Evolutionary conservation across 2,888 invertebrate species (phyloP).

Genomic region (Buathra laborator): DNA sequence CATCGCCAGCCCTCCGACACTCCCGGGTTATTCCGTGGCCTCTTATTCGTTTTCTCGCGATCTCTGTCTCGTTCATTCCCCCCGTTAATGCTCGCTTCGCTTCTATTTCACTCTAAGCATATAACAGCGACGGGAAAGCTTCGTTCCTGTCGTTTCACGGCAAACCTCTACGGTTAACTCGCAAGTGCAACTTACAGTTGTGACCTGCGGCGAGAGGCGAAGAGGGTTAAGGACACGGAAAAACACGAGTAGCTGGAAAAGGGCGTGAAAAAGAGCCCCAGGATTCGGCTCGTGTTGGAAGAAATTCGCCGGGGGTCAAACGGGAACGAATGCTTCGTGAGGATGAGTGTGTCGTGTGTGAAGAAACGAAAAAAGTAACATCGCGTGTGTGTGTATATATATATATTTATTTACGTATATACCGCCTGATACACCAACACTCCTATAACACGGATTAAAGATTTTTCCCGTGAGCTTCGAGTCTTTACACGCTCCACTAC

Average conservation of each 20-base stretch:
- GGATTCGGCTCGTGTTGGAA: slow-evolving; percentile 65
- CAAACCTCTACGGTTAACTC: slow-evolving; percentile 19
- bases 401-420: slow-evolving; percentile 69
- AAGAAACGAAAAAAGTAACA: slow-evolving; percentile 72
- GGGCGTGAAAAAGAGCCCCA: background rate
- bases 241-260: slow-evolving; percentile 72
- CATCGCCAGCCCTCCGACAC: background rate
- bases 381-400: too few relatives aligned
- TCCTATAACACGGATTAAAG: slow-evolving; percentile 76
- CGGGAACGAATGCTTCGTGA: slow-evolving; percentile 42
- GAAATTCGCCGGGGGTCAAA: slow-evolving; percentile 75
- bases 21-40: background rate
- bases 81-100: slow-evolving; percentile 64
- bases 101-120: slow-evolving; percentile 8
- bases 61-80: slow-evolving; percentile 11
- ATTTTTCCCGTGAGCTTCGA: slow-evolving; percentile 66
- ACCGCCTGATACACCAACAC: slow-evolving; percentile 70
- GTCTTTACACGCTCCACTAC: slow-evolving; percentile 26
- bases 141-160: background rate
- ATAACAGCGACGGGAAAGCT: background rate
- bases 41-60: slow-evolving; percentile 3
- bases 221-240: slow-evolving; percentile 74
- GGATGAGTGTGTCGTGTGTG: slow-evolving; percentile 70
- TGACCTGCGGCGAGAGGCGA: too few relatives aligned
- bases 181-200: background rate